phyloP scores from a whole-genome alignment of 2,888 invertebrate genomes.

The Archips crataeganus region DNA sequence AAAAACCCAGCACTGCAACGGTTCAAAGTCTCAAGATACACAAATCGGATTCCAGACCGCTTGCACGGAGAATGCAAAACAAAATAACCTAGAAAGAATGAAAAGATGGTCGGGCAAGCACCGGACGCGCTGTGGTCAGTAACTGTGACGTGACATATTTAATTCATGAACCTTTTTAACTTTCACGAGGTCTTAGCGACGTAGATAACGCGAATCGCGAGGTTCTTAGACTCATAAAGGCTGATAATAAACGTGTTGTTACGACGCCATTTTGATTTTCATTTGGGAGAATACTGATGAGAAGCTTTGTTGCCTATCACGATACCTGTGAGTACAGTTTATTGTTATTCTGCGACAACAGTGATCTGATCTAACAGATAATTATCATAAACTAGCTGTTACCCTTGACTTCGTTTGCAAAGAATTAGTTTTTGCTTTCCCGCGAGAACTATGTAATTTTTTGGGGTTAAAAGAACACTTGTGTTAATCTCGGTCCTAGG shows the following conservation, averaged over 20 bases:
- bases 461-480: no score
- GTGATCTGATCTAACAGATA: no score
- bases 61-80: constrained; percentile 59
- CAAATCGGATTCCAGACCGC: constrained; percentile 65
- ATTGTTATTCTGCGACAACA: no score
- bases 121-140: constrained; percentile 39
- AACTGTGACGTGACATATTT: constrained; percentile 37
- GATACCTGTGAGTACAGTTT: no score
- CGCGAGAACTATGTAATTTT: no score
- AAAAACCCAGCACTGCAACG: constrained; percentile 31
- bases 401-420: no score
- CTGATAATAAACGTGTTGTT: constrained; percentile 37
- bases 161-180: constrained; percentile 42
- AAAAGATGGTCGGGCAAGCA: constrained; percentile 39
- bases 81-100: constrained; percentile 54
- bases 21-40: constrained; percentile 54
- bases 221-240: constrained; percentile 34
- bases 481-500: no score
- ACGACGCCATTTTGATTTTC: constrained; percentile 35
- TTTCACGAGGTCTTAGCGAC: constrained; percentile 30
- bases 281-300: constrained; percentile 11
- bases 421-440: no score
- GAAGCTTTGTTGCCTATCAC: not conserved
- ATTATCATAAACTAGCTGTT: no score
- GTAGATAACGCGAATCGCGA: constrained; percentile 27